A percentile compares a stretch with the other conserved stretches of the same genome.
Evolutionary conservation across 2,888 invertebrate genomes (phyloP).

Genomic region (Diaperis boleti): DNA sequence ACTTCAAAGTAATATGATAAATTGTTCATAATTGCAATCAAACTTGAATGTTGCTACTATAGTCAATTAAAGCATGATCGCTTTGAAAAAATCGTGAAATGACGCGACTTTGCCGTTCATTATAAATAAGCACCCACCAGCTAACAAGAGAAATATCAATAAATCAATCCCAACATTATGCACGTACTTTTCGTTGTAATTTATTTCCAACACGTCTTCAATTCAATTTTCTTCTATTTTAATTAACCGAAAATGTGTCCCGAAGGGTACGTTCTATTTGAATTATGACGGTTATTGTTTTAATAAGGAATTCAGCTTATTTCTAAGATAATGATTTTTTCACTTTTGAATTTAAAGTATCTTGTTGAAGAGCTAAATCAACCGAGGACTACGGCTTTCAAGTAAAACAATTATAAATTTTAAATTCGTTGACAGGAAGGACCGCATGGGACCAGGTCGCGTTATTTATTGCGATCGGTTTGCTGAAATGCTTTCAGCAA

Average conservation of each 20-base stretch:
- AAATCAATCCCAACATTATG: conserved; percentile 33
- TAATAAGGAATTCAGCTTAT: conserved; percentile 17
- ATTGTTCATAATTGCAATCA: conserved; percentile 43
- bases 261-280: conserved; percentile 26
- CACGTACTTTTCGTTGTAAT: conserved; percentile 31
- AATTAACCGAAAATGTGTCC: conserved; percentile 36
- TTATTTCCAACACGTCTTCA: conserved; percentile 30
- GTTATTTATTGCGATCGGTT: conserved; percentile 20
- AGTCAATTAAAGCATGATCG: conserved; percentile 32
- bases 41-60: conserved; percentile 39
- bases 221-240: conserved; percentile 43
- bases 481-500: conserved; percentile 13
- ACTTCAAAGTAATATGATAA: conserved; percentile 38
- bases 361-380: conserved; percentile 16
- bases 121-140: conserved; percentile 32
- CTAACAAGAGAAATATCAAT: conserved; percentile 25
- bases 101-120: conserved; percentile 23
- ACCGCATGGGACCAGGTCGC: conserved; percentile 8
- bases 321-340: conserved; percentile 14
- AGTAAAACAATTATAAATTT: conserved; percentile 32
- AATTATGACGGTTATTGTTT: conserved; percentile 24
- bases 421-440: conserved; percentile 15
- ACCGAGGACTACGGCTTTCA: conserved; percentile 8
- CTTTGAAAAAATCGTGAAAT: conserved; percentile 34
- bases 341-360: conserved; percentile 5